Evolutionary conservation across 2,113 vertebrate genomes (phyloP), one percentile per base, ranked within the genome.

Genomic region (Porphyrio hochstetteri): DNA sequence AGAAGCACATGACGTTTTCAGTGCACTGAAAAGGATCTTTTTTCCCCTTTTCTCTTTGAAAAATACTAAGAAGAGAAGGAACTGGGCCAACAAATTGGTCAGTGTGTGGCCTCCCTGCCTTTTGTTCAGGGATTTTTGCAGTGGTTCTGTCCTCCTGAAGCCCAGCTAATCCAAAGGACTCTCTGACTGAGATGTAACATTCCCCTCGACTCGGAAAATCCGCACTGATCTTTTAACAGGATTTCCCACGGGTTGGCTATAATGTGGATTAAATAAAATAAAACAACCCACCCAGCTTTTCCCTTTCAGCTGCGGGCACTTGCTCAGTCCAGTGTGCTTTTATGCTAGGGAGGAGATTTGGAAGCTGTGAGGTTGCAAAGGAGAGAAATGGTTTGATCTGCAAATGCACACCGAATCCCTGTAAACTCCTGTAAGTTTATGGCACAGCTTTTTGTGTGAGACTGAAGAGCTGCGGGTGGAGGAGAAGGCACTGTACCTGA

Each of bases 231-330:
- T 80, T 87, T 92, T 92, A 95, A 93, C 85, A 90, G 85, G 93
- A 92, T 96, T 95, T 92, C 78, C 52, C 76, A 61, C 12, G 75
- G 83, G 13, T 5, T 82, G 80, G 56, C 83, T 85, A 25, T 77
- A 88, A 91, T 33, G 35, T 78, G 91, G 93, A 89, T 95, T 94
- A 83, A 86, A 75, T 42, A 24, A 92, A 84, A 82, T 40, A 31
- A 57, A 70, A 68, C 42, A 42, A 6, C 1, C 28, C 35, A 56
- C 28, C 38, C 77, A 82, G 85, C 72, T 83, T 91, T 89, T 72
- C 31, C 46, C 53, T 70, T 75, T 76, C 91, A 75, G 68, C 77
- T 40, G 4, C 1, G 20, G 55, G 61, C 29, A 16, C 52, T 85
- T 46, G 29, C 80, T 88, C 50, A 65, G 83, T 12, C 23, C 56